These are phyloP conservation scores for Tapirus indicus DNA, from an alignment of 2,797 vertebrate genomes.

Conservation along the genomic window DNA sequence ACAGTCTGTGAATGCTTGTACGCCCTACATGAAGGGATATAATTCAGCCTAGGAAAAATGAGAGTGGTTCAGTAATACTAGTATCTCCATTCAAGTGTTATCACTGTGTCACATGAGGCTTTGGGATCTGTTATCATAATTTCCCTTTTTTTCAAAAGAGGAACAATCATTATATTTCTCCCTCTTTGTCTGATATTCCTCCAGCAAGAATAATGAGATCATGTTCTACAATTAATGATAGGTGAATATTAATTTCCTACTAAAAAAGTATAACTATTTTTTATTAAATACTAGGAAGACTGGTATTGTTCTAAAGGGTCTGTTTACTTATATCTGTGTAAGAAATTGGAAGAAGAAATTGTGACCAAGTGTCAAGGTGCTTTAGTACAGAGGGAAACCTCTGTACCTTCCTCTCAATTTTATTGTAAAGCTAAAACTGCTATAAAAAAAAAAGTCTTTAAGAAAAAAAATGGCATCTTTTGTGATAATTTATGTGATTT, in stretches of 20 bases:
- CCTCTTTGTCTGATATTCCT: background rate
- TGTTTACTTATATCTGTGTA: background rate
- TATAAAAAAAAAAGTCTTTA: background rate
- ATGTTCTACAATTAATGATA: background rate
- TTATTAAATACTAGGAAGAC: conserved; percentile 13
- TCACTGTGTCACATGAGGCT: background rate
- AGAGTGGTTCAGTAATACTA: background rate
- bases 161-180: background rate
- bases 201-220: background rate
- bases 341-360: background rate
- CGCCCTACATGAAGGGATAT: background rate
- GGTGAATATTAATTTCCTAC: background rate
- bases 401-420: background rate
- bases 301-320: background rate
- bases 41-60: background rate
- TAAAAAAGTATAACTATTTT: background rate
- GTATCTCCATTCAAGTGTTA: background rate
- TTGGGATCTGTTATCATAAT: background rate
- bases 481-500: background rate
- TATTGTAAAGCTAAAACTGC: background rate
- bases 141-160: background rate
- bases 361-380: background rate
- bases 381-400: background rate
- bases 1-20: background rate
- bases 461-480: background rate